A percentile compares a stretch with the other conserved stretches of the same genome.
phyloP scores from a whole-genome alignment of 2,888 invertebrate genomes.

The Ferdinandea cuprea region DNA sequence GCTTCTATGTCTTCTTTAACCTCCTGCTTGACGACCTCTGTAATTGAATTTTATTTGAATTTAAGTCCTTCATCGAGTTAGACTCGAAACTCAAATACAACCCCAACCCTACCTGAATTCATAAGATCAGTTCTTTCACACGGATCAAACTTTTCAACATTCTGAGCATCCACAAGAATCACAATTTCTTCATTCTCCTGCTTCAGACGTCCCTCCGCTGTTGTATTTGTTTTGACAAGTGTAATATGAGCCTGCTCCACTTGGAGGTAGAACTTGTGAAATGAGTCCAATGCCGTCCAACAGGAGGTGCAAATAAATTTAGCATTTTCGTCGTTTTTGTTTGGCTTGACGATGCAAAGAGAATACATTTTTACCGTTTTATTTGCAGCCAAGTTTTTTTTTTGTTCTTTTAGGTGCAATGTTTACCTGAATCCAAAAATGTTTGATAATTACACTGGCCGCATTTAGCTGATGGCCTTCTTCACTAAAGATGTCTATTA shows the following conservation, averaged over 20 bases:
- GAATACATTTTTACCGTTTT: background rate
- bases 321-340: conserved; percentile 46
- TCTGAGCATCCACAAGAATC: conserved; percentile 1
- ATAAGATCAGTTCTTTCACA: conserved; percentile 21
- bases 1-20: conserved; percentile 57
- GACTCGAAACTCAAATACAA: background rate
- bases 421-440: conserved; percentile 77
- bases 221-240: conserved; percentile 54
- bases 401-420: background rate
- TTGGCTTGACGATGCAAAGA: conserved; percentile 51
- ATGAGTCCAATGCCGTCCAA: conserved; percentile 77
- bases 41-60: conserved; percentile 17
- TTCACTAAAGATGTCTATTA: conserved; percentile 75
- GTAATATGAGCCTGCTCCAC: conserved; percentile 77
- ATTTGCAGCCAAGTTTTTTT: too few relatives aligned
- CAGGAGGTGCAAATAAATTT: conserved; percentile 76
- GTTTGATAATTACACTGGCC: conserved; percentile 77
- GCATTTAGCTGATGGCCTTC: conserved; percentile 76
- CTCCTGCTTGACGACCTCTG: conserved; percentile 63
- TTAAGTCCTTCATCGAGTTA: background rate
- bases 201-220: conserved; percentile 33
- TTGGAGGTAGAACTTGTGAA: conserved; percentile 78
- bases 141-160: conserved; percentile 32
- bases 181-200: conserved; percentile 23
- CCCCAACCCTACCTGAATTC: conserved; percentile 75